Percentiles rank a stretch among this genome's conserved stretches.
phyloP scores from a whole-genome alignment of 2,888 invertebrate genomes.

The Pyrrhosoma nymphula region DNA sequence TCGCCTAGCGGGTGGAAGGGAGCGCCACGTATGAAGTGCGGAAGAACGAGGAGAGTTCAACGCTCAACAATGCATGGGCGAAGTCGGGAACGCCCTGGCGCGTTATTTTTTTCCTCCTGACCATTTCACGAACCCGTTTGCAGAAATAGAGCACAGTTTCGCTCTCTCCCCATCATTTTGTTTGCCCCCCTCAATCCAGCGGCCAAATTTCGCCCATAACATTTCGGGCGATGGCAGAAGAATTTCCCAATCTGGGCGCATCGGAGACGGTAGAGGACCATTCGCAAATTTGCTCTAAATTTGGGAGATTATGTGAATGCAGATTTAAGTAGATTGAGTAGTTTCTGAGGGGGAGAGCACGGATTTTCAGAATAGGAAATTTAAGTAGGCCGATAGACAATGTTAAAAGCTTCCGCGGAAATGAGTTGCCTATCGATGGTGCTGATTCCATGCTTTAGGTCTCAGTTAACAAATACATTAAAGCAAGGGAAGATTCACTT shows the following conservation, averaged over 20 bases:
- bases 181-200: background rate
- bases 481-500: no score
- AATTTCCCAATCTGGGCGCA: background rate
- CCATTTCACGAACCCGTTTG: slow-evolving; percentile 27
- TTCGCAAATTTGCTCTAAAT: background rate
- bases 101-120: background rate
- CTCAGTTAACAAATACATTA: no score
- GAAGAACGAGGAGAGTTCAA: background rate
- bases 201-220: slow-evolving; percentile 1
- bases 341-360: no score
- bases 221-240: background rate
- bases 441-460: no score
- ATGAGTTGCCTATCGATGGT: no score
- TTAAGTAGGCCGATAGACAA: no score
- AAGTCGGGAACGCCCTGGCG: background rate
- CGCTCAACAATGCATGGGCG: slow-evolving; percentile 19
- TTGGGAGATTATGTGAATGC: no score
- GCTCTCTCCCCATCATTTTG: background rate
- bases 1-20: background rate
- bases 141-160: background rate
- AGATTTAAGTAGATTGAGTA: no score
- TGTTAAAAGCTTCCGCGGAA: no score
- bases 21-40: background rate
- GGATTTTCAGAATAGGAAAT: no score
- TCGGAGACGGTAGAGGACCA: background rate